Base-by-base conservation (phyloP, 2,113 vertebrate genomes). In the Glaucomys volans region DNA sequence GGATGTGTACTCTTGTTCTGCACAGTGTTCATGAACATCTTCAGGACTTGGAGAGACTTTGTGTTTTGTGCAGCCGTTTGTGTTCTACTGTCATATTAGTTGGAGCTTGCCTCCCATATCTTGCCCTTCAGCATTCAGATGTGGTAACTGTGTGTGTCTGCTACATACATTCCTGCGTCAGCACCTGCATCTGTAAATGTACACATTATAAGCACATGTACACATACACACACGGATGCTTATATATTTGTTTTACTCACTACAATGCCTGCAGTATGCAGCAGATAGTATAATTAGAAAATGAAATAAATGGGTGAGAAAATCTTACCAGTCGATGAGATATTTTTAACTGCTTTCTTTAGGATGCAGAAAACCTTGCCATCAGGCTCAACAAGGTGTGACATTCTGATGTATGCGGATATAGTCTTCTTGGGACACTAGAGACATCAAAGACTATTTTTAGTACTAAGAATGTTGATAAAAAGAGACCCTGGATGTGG, bases 201-300 rank as follows among this genome's bases (percentile, higher is more conserved):
- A 52, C 12, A 59, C 47, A 16, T 67, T 40, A 14, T 69, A 64
- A 72, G 37, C 44, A 8, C 50, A 7, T 7, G 12, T 42, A 82
- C 66, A 79, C 26, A 54, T 30, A 35, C 54, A 59, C 18, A 82
- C 14, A 57, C 44, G 18, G 42, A 69, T 88, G 42, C 24, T 84
- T 76, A 59, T 11, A 1, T 37, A n/a, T 82, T 89, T 72, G 20
- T n/a, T 81, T 87, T 79, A 67, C 72, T 83, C 42, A 90, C 59
- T 93, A 14, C 11, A 30, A 4, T 44, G 30, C 32, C n/a, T 66
- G 52, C n/a, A 75, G 10, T 50, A 32, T 71, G 17, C 12, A 76
- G 52, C 83, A 93, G 81, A 52, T 35, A 54, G 89, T 79, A 50
- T 75, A 88, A 81, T 86, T 35, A 67, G 87, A 89, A 96, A 85